phyloP scores from a whole-genome alignment of 2,888 invertebrate species.

The Pseudanteris insignis region DNA sequence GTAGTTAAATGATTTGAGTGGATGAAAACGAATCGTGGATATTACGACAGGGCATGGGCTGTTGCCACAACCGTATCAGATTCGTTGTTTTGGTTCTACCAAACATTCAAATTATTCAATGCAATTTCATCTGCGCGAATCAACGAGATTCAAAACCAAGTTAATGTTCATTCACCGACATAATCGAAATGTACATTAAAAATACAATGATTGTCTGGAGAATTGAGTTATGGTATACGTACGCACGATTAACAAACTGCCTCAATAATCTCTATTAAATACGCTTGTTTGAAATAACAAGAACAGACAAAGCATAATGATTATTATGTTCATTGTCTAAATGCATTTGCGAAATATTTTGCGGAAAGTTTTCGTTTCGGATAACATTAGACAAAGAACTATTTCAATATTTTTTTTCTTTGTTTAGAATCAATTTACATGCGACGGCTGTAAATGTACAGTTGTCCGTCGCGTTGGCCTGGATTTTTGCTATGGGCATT shows the following conservation, averaged over 20 bases:
- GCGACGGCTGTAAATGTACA: too few relatives aligned
- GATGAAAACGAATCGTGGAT: conserved; percentile 21
- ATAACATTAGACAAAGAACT: too few relatives aligned
- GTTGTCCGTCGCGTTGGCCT: too few relatives aligned
- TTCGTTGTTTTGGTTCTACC: conserved; percentile 5
- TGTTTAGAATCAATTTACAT: too few relatives aligned
- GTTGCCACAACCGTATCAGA: conserved; percentile 12
- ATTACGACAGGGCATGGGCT: conserved; percentile 17
- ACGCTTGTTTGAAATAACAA: too few relatives aligned
- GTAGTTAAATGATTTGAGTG: conserved; percentile 20
- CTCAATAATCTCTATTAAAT: conserved; percentile 1
- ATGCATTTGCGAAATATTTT: too few relatives aligned
- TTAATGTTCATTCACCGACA: not conserved
- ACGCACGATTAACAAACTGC: not conserved
- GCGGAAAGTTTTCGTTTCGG: too few relatives aligned
- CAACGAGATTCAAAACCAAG: not conserved
- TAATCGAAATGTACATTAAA: not conserved
- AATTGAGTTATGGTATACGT: not conserved
- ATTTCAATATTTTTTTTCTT: too few relatives aligned
- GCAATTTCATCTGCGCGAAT: not conserved
- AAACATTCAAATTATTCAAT: not conserved
- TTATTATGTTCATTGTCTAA: too few relatives aligned
- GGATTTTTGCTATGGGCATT: too few relatives aligned
- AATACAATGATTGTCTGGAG: not conserved
- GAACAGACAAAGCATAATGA: too few relatives aligned